Conservation (phyloP, 2,797 vertebrate genomes). For the Threskiornis aethiopicus region DNA sequence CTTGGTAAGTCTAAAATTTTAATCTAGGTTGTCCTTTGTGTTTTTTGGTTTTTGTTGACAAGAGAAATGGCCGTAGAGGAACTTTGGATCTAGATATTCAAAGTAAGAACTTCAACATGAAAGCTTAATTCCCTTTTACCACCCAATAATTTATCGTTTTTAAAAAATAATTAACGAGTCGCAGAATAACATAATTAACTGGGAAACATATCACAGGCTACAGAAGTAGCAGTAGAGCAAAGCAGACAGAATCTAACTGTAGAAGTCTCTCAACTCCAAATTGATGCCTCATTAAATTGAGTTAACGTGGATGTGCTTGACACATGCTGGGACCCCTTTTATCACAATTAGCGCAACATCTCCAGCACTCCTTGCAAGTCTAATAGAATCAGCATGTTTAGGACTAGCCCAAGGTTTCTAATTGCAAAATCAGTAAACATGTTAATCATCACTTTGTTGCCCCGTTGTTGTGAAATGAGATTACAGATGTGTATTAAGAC, state of each 20-base stretch:
- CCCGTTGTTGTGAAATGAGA: slow-evolving; percentile 4
- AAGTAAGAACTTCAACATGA: background rate
- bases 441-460: background rate
- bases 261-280: background rate
- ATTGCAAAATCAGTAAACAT: slow-evolving; percentile 32
- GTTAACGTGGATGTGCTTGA: slow-evolving; percentile 17
- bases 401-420: slow-evolving; percentile 7
- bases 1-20: background rate
- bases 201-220: background rate
- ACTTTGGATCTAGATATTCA: background rate
- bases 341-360: slow-evolving; percentile 75
- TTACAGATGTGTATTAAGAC: background rate
- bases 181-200: background rate
- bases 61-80: background rate
- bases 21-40: background rate
- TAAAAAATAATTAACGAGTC: background rate
- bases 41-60: background rate
- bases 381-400: background rate
- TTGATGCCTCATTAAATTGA: slow-evolving; percentile 9
- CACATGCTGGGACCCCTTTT: slow-evolving; percentile 34
- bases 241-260: background rate
- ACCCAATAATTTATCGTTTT: background rate
- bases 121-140: background rate
- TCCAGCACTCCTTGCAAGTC: slow-evolving; percentile 23
- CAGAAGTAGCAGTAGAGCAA: background rate